Evolutionary conservation across 2,888 invertebrate species (phyloP).

Genomic region (Eudasyphora cyanicolor): DNA sequence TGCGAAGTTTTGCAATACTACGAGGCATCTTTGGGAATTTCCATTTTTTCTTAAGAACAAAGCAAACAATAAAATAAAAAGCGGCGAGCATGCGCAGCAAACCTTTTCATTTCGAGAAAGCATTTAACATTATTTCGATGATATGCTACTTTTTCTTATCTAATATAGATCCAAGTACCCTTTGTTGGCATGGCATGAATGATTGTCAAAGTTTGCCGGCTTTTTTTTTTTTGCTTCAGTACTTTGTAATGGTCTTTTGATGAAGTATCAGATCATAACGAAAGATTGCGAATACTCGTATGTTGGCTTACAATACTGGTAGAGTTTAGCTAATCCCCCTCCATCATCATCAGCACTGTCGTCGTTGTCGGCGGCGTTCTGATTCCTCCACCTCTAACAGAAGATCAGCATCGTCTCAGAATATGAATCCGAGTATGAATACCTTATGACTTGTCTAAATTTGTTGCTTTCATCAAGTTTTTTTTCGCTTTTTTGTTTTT

Average conservation of each 20-base stretch:
- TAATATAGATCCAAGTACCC: not conserved
- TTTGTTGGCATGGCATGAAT: not conserved
- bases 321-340: not conserved
- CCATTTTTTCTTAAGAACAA: too few relatives aligned
- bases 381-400: not conserved
- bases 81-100: too few relatives aligned
- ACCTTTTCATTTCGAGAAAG: too few relatives aligned
- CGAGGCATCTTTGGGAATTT: too few relatives aligned
- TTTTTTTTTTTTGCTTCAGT: not conserved
- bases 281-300: not conserved
- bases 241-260: not conserved
- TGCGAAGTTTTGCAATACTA: too few relatives aligned
- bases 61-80: too few relatives aligned
- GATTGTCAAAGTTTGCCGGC: not conserved
- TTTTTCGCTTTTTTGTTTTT: not conserved
- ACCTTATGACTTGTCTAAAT: not conserved
- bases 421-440: not conserved
- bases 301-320: too few relatives aligned
- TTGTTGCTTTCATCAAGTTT: not conserved
- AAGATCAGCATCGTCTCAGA: not conserved
- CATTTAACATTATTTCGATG: too few relatives aligned
- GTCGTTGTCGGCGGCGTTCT: not conserved
- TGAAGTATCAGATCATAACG: not conserved
- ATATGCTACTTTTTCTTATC: not conserved
- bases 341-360: not conserved